Percentiles rank a stretch among this genome's conserved stretches.
Evolutionary conservation across 2,113 vertebrate genomes (phyloP).

Genomic region (Muntiacus muntjak): DNA sequence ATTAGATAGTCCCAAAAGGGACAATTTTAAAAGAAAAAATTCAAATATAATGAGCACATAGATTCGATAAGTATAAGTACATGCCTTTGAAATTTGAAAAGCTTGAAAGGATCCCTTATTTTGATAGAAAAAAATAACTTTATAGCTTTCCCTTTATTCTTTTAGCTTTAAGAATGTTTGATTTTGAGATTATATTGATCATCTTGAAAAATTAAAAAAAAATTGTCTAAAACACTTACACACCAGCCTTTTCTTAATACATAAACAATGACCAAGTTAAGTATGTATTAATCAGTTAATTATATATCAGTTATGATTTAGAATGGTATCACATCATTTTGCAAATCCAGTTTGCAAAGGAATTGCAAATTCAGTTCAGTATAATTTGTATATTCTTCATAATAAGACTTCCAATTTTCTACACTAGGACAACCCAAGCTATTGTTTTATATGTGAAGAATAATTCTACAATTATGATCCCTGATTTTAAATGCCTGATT

Average conservation of each 20-base stretch:
- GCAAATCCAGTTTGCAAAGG: background rate
- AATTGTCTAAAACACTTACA: background rate
- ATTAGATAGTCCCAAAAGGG: background rate
- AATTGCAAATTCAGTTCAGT: background rate
- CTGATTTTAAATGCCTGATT: background rate
- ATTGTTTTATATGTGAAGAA: background rate
- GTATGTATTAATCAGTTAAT: background rate
- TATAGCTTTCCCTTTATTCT: background rate
- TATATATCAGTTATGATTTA: background rate
- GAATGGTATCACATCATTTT: background rate
- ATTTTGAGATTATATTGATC: background rate
- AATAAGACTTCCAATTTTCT: background rate
- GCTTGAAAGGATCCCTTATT: background rate
- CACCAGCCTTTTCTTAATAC: background rate
- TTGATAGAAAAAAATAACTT: background rate
- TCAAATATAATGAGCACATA: background rate
- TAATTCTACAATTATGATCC: background rate
- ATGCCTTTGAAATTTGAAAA: background rate
- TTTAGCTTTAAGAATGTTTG: background rate
- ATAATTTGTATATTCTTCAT: background rate
- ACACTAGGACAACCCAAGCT: background rate
- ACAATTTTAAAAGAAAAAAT: slow-evolving; percentile 21
- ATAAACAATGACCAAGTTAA: background rate
- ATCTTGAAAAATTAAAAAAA: background rate
- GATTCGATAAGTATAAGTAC: background rate